Percentiles rank a stretch among this genome's conserved stretches.
phyloP scores from a whole-genome alignment of 1,140 invertebrate species.

The Asobara japonica region DNA sequence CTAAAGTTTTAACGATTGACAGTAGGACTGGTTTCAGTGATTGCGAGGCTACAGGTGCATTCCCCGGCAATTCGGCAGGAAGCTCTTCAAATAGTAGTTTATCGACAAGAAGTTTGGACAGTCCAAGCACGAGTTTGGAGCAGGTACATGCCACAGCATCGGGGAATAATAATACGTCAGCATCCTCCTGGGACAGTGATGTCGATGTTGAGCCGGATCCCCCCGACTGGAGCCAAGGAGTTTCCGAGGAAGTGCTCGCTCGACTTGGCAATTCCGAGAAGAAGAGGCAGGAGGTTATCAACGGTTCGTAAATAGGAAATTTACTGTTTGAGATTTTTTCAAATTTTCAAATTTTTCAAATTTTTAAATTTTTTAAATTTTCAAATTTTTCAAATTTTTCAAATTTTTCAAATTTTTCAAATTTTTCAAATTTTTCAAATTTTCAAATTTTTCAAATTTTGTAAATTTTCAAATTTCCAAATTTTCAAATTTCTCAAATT shows the following conservation, averaged over 20 bases:
- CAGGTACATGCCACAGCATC: slow-evolving; percentile 63
- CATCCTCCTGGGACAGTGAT: slow-evolving; percentile 77
- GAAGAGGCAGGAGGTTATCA: slow-evolving; percentile 97
- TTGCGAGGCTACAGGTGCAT: slow-evolving; percentile 57
- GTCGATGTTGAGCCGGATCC: slow-evolving; percentile 83
- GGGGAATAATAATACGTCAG: slow-evolving; percentile 51
- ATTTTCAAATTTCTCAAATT: too few relatives aligned
- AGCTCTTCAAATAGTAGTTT: slow-evolving; percentile 66
- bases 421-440: too few relatives aligned
- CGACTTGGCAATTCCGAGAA: slow-evolving; percentile 80
- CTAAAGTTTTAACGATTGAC: slow-evolving; percentile 51
- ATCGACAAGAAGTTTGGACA: slow-evolving; percentile 68
- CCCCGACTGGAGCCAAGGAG: slow-evolving; percentile 82
- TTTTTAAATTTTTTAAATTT: too few relatives aligned
- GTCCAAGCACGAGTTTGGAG: slow-evolving; percentile 69
- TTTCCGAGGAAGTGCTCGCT: slow-evolving; percentile 81
- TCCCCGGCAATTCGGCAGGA: slow-evolving; percentile 64
- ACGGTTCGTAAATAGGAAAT: slow-evolving; percentile 74
- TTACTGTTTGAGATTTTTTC: slow-evolving; percentile 6
- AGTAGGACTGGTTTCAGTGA: slow-evolving; percentile 60
- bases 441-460: too few relatives aligned
- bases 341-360: too few relatives aligned
- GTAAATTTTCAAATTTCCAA: too few relatives aligned
- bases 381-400: too few relatives aligned
- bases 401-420: too few relatives aligned